Evolutionary conservation across 2,888 invertebrate species (phyloP).

Genomic region (Carabus problematicus): DNA sequence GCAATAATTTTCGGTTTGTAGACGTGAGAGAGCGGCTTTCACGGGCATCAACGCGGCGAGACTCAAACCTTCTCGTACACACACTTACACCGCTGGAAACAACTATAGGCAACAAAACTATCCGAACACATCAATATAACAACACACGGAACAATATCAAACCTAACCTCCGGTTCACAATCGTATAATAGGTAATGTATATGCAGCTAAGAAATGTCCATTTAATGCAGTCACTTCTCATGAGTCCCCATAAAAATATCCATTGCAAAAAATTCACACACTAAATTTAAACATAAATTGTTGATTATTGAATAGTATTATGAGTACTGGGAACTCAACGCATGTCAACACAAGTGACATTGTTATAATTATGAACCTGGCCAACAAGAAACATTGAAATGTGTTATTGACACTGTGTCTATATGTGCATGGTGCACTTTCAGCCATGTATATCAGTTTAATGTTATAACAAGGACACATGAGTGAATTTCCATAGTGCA

Average conservation of each 20-base stretch:
- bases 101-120: slow-evolving; percentile 9
- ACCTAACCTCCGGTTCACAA: slow-evolving; percentile 12
- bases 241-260: slow-evolving; percentile 30
- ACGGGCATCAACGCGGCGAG: slow-evolving; percentile 33
- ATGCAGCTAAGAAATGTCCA: slow-evolving; percentile 42
- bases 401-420: not conserved
- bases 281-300: slow-evolving; percentile 36
- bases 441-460: not conserved
- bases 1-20: slow-evolving; percentile 40
- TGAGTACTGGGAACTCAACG: slow-evolving; percentile 20
- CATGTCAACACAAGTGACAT: not conserved
- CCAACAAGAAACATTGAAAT: not conserved
- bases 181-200: slow-evolving; percentile 44
- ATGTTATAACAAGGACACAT: not conserved
- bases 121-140: slow-evolving; percentile 3
- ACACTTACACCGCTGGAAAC: slow-evolving; percentile 31
- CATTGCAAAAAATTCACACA: slow-evolving; percentile 27
- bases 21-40: slow-evolving; percentile 36
- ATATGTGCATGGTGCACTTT: not conserved
- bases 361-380: not conserved
- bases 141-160: slow-evolving; percentile 22
- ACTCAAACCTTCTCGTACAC: slow-evolving; percentile 3
- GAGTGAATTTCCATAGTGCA: too few relatives aligned
- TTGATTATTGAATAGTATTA: slow-evolving; percentile 29
- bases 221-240: slow-evolving; percentile 39